phyloP scores from a whole-genome alignment of 1,140 invertebrate genomes.

The Aphidius gifuensis region DNA sequence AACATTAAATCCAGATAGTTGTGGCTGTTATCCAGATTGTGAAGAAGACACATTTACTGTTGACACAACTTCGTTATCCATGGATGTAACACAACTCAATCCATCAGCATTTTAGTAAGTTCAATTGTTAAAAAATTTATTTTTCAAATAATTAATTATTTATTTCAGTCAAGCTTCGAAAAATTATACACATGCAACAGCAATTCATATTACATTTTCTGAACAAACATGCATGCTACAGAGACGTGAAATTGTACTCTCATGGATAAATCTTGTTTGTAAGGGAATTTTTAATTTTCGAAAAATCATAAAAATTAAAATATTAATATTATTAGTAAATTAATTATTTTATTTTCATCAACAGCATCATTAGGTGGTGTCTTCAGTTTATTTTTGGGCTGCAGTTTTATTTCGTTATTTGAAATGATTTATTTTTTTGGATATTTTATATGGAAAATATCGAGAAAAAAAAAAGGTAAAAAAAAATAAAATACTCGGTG shows the following conservation, averaged over 20 bases:
- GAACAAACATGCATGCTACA: slow-evolving; percentile 60
- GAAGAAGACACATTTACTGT: slow-evolving; percentile 36
- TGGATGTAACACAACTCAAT: slow-evolving; percentile 31
- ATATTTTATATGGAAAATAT: slow-evolving; percentile 21
- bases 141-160: slow-evolving; percentile 19
- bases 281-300: slow-evolving; percentile 23
- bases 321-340: slow-evolving; percentile 5
- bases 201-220: slow-evolving; percentile 63
- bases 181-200: slow-evolving; percentile 51
- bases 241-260: slow-evolving; percentile 55
- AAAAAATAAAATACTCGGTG: too few species aligned
- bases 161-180: slow-evolving; percentile 45
- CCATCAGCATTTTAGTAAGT: slow-evolving; percentile 40
- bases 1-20: slow-evolving; percentile 22
- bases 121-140: slow-evolving; percentile 25
- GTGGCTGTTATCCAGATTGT: slow-evolving; percentile 44
- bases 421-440: slow-evolving; percentile 52
- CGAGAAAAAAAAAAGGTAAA: neutral
- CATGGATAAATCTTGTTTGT: slow-evolving; percentile 49
- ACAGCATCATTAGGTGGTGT: slow-evolving; percentile 54
- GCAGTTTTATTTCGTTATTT: slow-evolving; percentile 51
- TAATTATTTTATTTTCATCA: slow-evolving; percentile 31
- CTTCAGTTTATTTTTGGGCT: slow-evolving; percentile 56
- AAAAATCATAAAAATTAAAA: neutral
- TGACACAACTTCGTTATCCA: slow-evolving; percentile 31